Conservation (phyloP, 2,888 invertebrate genomes). For the Macrophya alboannulata region DNA sequence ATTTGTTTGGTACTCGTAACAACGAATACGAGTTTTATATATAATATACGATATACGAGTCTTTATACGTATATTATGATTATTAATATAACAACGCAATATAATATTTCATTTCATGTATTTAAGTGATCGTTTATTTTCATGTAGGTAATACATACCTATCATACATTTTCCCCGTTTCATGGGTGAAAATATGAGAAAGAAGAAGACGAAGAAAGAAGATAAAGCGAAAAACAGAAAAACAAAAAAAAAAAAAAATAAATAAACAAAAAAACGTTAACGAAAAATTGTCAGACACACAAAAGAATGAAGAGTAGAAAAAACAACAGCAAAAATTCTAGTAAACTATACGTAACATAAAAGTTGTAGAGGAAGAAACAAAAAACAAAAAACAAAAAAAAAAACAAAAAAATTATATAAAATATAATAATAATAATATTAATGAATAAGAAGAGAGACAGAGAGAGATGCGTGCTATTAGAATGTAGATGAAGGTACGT, state of each 20-base stretch:
- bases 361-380: not conserved
- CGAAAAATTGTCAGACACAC: not conserved
- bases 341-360: not conserved
- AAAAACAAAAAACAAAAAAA: not conserved
- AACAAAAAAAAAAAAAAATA: not conserved
- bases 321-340: slow-evolving; percentile 51
- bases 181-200: not conserved
- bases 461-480: slow-evolving; percentile 34
- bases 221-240: not conserved
- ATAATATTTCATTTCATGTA: not conserved
- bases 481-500: slow-evolving; percentile 30
- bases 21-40: not conserved
- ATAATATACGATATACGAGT: no score
- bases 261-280: slow-evolving; percentile 6
- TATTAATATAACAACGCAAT: slow-evolving; percentile 3
- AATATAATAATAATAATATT: slow-evolving; percentile 56
- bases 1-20: not conserved
- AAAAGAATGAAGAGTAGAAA: not conserved
- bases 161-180: not conserved
- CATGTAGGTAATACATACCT: not conserved
- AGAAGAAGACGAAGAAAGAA: not conserved
- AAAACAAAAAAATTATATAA: not conserved
- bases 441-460: not conserved
- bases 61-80: not conserved
- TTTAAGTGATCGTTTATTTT: not conserved